phyloP scores from a whole-genome alignment of 2,888 invertebrate species.

The Leptopilina drosophilae region DNA sequence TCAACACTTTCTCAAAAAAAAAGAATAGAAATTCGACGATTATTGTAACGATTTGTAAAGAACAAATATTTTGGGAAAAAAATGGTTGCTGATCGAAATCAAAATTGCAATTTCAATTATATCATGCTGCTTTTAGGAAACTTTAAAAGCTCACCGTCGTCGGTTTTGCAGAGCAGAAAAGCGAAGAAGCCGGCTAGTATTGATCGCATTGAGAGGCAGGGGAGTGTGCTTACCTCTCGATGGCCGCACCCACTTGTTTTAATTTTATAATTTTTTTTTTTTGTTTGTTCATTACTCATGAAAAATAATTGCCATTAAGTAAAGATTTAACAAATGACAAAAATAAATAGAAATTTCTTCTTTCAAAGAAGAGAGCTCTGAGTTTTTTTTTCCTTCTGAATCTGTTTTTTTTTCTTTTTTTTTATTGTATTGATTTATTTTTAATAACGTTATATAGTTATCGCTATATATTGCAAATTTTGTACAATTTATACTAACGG shows the following conservation, averaged over 20 bases:
- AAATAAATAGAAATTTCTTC: background rate
- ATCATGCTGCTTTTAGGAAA: conserved; percentile 43
- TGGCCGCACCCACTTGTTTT: conserved; percentile 52
- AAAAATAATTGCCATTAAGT: background rate
- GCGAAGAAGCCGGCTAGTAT: conserved; percentile 55
- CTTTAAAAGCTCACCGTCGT: conserved; percentile 47
- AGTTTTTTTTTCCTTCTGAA: too few relatives aligned
- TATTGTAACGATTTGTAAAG: background rate
- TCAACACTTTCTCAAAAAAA: background rate
- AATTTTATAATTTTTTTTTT: conserved; percentile 13
- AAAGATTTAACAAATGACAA: background rate
- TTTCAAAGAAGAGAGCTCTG: too few relatives aligned
- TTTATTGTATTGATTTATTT: too few relatives aligned
- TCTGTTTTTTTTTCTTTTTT: too few relatives aligned
- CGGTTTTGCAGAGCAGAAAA: conserved; percentile 45
- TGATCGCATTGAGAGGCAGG: conserved; percentile 43
- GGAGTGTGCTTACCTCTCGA: conserved; percentile 38
- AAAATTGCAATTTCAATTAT: conserved; percentile 2
- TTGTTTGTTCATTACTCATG: background rate
- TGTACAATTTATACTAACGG: too few relatives aligned
- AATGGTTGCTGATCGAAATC: background rate
- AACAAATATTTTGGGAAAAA: background rate
- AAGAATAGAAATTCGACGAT: background rate
- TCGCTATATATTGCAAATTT: too few relatives aligned
- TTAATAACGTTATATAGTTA: too few relatives aligned